Evolutionary conservation across 2,113 vertebrate species (phyloP).

Genomic region (Muntiacus muntjak): DNA sequence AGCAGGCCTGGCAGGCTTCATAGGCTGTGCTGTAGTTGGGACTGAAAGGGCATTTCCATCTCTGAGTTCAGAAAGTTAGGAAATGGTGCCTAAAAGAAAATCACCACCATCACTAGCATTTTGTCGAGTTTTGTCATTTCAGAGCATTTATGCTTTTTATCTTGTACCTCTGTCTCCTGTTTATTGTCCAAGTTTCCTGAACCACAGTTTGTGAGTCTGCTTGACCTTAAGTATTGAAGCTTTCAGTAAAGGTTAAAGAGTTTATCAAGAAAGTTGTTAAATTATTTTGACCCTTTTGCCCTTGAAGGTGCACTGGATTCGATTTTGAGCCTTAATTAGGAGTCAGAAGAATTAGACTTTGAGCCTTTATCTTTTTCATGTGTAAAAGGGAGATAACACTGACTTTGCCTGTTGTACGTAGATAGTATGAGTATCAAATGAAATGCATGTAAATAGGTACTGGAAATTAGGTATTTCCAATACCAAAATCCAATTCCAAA

Average conservation of each 20-base stretch:
- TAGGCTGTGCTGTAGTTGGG: neutral
- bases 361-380: neutral
- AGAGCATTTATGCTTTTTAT: neutral
- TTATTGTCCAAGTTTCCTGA: neutral
- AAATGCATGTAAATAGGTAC: neutral
- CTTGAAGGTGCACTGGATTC: neutral
- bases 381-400: neutral
- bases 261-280: slow-evolving; percentile 11
- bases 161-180: neutral
- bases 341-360: neutral
- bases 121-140: neutral
- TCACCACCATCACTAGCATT: neutral
- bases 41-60: slow-evolving; percentile 45
- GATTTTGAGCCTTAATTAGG: neutral
- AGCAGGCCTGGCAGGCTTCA: slow-evolving; percentile 38
- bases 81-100: neutral
- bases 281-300: neutral
- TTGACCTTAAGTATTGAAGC: neutral
- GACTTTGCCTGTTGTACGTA: neutral
- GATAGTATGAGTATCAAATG: neutral
- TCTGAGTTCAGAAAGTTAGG: neutral
- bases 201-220: neutral
- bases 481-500: no score
- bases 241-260: neutral
- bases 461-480: neutral